Base-by-base conservation (phyloP, 2,113 vertebrate genomes). In the Podarcis raffonei region DNA sequence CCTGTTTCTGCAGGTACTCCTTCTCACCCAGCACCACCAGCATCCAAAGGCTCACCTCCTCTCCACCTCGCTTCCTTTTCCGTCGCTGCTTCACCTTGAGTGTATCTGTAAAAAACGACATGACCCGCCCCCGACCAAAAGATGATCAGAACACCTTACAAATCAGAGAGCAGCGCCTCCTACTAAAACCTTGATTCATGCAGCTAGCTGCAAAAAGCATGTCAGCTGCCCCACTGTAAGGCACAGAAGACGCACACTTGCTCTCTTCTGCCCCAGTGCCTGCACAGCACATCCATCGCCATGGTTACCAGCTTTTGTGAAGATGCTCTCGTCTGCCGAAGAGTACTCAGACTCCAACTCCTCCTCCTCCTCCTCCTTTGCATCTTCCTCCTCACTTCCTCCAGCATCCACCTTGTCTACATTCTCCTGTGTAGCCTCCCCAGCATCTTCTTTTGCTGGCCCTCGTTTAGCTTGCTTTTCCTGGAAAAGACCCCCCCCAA, bases 271-370 rank as follows among this genome's bases (percentile, higher is more conserved):
- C 13, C 30, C 23, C 20, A n/a, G 35, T 0, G 0, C 4, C n/a
- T 1, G 32, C 8, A 13, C 30, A 12, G 18, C 35, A 6, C 0
- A 1, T 22, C 5, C 4, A n/a, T 20, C 6, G 4, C 0, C 5
- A 59, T 25, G 35, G 25, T 68, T 86, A 99, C 99, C 99, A 93
- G 98, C 98, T 98, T 98, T 98, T 74, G 97, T 97, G 69, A 98
- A 97, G 88, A 99, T 95, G 77, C 95, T 95, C 93, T 99, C 98
- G 69, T 99, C 99, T 8, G 94, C 96, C 0, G 98, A 94, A 0
- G 97, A 98, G 93, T 97, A 98, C 35, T 98, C 98, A 0, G 97
- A 97, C 11, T 96, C 97, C 0, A 95, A 94, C 15, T 96, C 97
- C 6, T 92, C 95, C 0, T 90, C 94, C 0, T 90, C 94, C 16